phyloP scores from a whole-genome alignment of 2,888 invertebrate species.

The Leptopterna dolabrata region DNA sequence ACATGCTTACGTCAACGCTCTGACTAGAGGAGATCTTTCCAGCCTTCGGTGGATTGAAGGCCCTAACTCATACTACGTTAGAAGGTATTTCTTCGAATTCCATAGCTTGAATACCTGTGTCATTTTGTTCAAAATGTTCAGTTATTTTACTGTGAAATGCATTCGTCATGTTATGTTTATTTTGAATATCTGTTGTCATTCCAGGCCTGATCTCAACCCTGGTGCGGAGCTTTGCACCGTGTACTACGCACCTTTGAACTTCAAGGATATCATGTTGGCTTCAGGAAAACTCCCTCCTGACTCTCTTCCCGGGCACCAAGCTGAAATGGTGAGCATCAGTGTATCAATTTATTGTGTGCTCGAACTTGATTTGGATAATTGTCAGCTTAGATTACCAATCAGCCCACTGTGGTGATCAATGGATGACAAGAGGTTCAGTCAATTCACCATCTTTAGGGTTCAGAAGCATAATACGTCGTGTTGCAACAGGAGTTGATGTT shows the following conservation, averaged over 20 bases:
- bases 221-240: conserved; percentile 81
- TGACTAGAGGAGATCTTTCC: conserved; percentile 92
- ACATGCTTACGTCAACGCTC: conserved; percentile 94
- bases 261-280: conserved; percentile 98
- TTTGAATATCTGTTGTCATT: background rate
- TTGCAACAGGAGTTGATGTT: too few species aligned
- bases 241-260: conserved; percentile 94
- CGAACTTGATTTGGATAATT: background rate
- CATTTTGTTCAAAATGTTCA: background rate
- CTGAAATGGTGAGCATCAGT: conserved; percentile 44
- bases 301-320: conserved; percentile 87
- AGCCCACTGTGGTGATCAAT: too few species aligned
- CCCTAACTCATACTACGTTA: conserved; percentile 68
- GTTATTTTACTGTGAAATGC: background rate
- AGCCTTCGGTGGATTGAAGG: conserved; percentile 95
- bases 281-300: conserved; percentile 97
- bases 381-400: background rate
- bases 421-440: too few species aligned
- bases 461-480: too few species aligned
- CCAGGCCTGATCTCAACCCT: conserved; percentile 49
- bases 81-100: conserved; percentile 23
- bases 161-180: too few species aligned
- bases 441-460: too few species aligned
- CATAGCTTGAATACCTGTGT: too few species aligned
- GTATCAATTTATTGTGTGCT: too few species aligned